Evolutionary conservation across 2,113 vertebrate genomes (phyloP).

Genomic region (Rana temporaria): DNA sequence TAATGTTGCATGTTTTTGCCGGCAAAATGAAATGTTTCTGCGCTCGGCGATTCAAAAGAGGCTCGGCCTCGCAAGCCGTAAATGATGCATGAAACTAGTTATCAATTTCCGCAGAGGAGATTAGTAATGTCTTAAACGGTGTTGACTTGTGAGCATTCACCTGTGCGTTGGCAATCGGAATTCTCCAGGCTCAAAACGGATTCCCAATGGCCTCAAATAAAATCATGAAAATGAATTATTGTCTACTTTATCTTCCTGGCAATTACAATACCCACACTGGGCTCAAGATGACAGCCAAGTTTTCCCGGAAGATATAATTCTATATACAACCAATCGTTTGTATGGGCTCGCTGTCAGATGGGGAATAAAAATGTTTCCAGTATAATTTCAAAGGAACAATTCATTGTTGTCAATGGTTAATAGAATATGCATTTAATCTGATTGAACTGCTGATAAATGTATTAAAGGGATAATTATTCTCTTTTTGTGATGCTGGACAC

Average conservation of each 20-base stretch:
- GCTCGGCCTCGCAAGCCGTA: conserved; percentile 8
- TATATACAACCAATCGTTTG: conserved; percentile 50
- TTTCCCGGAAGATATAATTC: conserved; percentile 57
- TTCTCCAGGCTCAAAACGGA: conserved; percentile 38
- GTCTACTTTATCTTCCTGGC: conserved; percentile 53
- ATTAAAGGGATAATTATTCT: conserved; percentile 65
- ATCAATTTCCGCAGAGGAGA: conserved; percentile 38
- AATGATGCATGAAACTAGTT: conserved; percentile 49
- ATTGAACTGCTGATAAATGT: conserved; percentile 61
- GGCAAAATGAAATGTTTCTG: conserved; percentile 44
- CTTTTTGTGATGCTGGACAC: conserved; percentile 75
- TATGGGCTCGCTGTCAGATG: conserved; percentile 50
- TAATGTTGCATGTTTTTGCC: conserved; percentile 44
- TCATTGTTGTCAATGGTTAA: conserved; percentile 57
- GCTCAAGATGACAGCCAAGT: conserved; percentile 51
- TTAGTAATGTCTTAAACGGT: conserved; percentile 43
- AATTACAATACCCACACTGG: conserved; percentile 51
- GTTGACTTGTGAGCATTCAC: conserved; percentile 28
- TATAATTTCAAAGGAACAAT: conserved; percentile 56
- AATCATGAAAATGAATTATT: conserved; percentile 50
- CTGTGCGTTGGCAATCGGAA: conserved; percentile 35
- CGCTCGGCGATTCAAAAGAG: background rate
- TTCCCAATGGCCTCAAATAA: conserved; percentile 34
- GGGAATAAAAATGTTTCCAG: conserved; percentile 50
- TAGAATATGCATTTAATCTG: conserved; percentile 62